These are phyloP conservation scores for Megalops atlanticus DNA, from an alignment of 2,113 vertebrate genomes.

Conservation along the genomic window DNA sequence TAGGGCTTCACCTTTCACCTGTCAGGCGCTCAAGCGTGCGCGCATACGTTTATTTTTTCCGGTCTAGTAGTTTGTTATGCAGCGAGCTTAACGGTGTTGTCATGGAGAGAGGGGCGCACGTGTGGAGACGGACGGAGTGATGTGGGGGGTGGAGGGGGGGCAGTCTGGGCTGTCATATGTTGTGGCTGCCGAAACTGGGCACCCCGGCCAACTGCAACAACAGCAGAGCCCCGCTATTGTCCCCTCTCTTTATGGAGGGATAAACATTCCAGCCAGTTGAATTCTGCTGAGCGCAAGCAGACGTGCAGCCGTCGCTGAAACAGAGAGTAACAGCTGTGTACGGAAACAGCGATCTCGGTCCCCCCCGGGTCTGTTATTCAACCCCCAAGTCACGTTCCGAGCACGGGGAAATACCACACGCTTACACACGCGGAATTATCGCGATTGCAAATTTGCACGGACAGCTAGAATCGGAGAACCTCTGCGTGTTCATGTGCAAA, in stretches of 20 bases:
- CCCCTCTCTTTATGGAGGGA: slow-evolving; percentile 48
- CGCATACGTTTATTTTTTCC: background rate
- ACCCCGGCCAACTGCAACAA: slow-evolving; percentile 24
- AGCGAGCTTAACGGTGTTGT: background rate
- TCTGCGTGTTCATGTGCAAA: too few relatives aligned
- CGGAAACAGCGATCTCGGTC: too few relatives aligned
- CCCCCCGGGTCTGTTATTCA: too few relatives aligned
- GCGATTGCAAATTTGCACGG: too few relatives aligned
- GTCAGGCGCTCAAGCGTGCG: background rate
- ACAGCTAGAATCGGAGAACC: too few relatives aligned
- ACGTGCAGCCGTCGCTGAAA: too few relatives aligned
- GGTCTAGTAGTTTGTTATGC: background rate
- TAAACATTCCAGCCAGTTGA: slow-evolving; percentile 53
- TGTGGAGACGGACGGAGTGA: background rate
- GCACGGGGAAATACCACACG: too few relatives aligned
- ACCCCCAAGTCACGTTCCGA: too few relatives aligned
- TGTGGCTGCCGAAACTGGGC: slow-evolving; percentile 34
- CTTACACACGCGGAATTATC: too few relatives aligned
- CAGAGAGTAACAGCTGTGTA: too few relatives aligned
- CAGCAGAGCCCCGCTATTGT: slow-evolving; percentile 43
- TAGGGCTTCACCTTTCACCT: slow-evolving; percentile 1
- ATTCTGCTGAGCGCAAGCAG: slow-evolving; percentile 45
- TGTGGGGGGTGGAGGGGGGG: background rate
- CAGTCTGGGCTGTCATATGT: slow-evolving; percentile 36
- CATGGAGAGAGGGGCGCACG: background rate